Evolutionary conservation across 2,888 invertebrate genomes (phyloP), one percentile per base, ranked within the genome.

Genomic region (Dicyrtoma fusca): DNA sequence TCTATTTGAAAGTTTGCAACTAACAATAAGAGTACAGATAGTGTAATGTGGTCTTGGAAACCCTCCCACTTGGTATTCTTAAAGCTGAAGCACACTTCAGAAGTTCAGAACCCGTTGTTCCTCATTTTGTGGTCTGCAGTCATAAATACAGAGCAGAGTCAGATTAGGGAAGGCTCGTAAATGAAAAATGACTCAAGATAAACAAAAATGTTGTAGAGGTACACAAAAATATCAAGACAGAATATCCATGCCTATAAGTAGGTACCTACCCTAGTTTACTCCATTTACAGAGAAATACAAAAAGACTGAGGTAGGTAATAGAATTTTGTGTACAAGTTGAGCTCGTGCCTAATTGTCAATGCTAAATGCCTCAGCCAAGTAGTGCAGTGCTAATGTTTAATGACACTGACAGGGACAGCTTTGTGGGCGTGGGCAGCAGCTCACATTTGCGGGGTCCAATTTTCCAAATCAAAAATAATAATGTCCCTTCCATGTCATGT

Each of bases 331-430:
- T n/a, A n/a, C n/a, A n/a, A n/a, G n/a, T n/a, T n/a, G 14, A 65
- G 55, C 66, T 66, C 66, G 66, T 66, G 66, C 66, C 55, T 64
- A 23, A 49, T n/a, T 13, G n/a, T n/a, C n/a, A n/a, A n/a, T n/a
- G n/a, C n/a, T n/a, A n/a, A n/a, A n/a, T n/a, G n/a, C n/a, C n/a
- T n/a, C n/a, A n/a, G n/a, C n/a, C n/a, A n/a, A n/a, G n/a, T n/a
- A n/a, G n/a, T n/a, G n/a, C n/a, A n/a, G n/a, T n/a, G n/a, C n/a
- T n/a, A n/a, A n/a, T n/a, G n/a, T n/a, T n/a, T n/a, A n/a, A n/a
- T n/a, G n/a, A n/a, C n/a, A n/a, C n/a, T n/a, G n/a, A n/a, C n/a
- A 59, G 10, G 25, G 65, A 66, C 66, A 53, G n/a, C 51, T 51
- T 17, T 51, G 10, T 23, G 65, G 65, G n/a, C n/a, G n/a, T n/a